phyloP scores from a whole-genome alignment of 2,797 vertebrate genomes.

The Heteromormyrus szaboi region DNA sequence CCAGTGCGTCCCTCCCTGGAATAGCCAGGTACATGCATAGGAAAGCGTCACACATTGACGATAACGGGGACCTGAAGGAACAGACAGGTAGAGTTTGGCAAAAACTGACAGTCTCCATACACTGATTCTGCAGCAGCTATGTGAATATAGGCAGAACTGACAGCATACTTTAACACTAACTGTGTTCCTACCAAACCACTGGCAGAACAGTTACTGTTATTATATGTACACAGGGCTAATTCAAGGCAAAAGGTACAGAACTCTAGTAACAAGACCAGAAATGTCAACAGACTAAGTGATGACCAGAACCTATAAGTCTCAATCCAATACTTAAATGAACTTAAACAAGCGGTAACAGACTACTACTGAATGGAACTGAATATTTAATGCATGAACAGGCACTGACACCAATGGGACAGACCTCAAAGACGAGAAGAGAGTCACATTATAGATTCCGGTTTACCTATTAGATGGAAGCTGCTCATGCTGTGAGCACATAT shows the following conservation, averaged over 20 bases:
- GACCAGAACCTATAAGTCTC: neutral
- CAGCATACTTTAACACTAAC: neutral
- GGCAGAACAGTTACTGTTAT: slow-evolving; percentile 9
- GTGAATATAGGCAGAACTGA: neutral
- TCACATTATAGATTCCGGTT: neutral
- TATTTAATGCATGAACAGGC: neutral
- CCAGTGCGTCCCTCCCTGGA: neutral
- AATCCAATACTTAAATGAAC: neutral
- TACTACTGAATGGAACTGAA: neutral
- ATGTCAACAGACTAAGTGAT: neutral
- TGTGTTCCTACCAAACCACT: neutral
- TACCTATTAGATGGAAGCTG: neutral
- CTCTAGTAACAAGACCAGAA: neutral
- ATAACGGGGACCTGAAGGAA: neutral
- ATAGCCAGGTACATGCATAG: neutral
- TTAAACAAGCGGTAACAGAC: neutral
- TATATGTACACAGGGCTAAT: neutral
- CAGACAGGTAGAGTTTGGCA: neutral
- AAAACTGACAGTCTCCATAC: neutral
- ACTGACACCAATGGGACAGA: neutral
- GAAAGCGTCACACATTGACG: neutral
- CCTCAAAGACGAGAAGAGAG: neutral
- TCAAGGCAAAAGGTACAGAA: neutral
- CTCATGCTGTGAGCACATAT: neutral
- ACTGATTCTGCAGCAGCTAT: neutral